phyloP scores from a whole-genome alignment of 2,888 invertebrate species.

The Drosophila eohydei region DNA sequence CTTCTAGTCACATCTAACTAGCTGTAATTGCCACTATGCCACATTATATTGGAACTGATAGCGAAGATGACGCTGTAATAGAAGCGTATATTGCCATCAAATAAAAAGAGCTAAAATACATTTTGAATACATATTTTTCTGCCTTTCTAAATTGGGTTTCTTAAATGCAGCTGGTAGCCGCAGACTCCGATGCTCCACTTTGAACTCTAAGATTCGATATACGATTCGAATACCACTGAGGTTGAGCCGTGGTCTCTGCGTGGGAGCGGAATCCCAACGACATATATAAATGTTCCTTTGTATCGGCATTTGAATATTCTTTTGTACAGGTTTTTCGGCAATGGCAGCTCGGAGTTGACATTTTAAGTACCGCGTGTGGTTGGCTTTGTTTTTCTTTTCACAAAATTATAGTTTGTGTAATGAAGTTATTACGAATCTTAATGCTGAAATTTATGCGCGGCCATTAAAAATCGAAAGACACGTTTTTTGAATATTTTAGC shows the following conservation, averaged over 20 bases:
- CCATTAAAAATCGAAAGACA: constrained; percentile 80
- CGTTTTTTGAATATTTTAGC: constrained; percentile 80
- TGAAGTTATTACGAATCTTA: constrained; percentile 82
- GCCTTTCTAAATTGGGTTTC: too few species aligned
- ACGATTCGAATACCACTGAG: neutral
- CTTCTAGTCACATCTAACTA: too few species aligned
- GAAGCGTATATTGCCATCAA: too few species aligned
- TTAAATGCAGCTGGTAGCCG: neutral
- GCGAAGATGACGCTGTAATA: neutral
- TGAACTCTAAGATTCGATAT: neutral
- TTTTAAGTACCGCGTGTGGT: constrained; percentile 38
- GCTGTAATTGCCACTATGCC: too few species aligned
- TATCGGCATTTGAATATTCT: constrained; percentile 17
- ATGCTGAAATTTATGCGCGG: constrained; percentile 81
- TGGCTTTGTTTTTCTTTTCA: constrained; percentile 37
- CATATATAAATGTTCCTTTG: constrained; percentile 2
- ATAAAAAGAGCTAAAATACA: too few species aligned
- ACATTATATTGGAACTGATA: neutral
- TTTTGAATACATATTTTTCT: too few species aligned
- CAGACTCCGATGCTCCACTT: too few species aligned
- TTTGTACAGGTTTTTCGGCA: constrained; percentile 21
- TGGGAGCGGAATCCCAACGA: neutral
- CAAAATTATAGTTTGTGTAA: constrained; percentile 77
- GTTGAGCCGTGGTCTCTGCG: neutral
- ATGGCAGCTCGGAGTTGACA: constrained; percentile 34